Evolutionary conservation across 2,113 vertebrate genomes (phyloP), one percentile per base, ranked within the genome.

Genomic region (Andinoacara biseriatus): DNA sequence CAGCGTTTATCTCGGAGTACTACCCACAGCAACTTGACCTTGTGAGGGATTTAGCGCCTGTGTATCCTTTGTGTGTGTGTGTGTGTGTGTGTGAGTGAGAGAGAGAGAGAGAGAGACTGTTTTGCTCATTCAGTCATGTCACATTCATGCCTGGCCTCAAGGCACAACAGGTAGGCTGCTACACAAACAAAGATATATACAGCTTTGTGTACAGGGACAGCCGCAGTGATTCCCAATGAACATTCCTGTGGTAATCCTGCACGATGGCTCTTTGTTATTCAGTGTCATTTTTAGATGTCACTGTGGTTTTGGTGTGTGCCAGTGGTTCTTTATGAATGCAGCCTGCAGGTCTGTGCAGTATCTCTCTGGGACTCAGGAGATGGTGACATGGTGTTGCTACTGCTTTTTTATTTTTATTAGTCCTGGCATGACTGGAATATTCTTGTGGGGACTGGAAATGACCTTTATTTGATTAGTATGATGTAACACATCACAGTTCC

Each of bases 1-100:
- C 76, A 11, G 52, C 58, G 54, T 22, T 43, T 24, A 46, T 63
- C 65, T 62, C 74, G 74, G 65, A 79, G 81, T 5, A 67, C 43
- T 52, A 29, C 46, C 24, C 54, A 38, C 74, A 72, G 11, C 63
- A 69, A 22, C 56, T 61, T 94, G 91, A 95, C 94, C 94, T 94
- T 94, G 92, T 87, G 76, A 88, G 82, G 65, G 79, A 74, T 80
- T 83, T 82, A 74, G 77, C 17, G 52, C 2, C 38, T 29, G 78
- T 52, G 69, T 20, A 49, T 54, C 58, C 46, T 31, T 20, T 46
- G 49, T 15, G 2, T 5, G 7, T 10, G 78, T 15, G 56, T 0
- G 78, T 20, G 63, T 17, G 80, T 22, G 80, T 3, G 74, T 14
- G 49, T 22, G 80, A 4, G 74, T n/a, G 49, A 7, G 17, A 13